A percentile compares a stretch with the other conserved stretches of the same genome.
phyloP scores from a whole-genome alignment of 1,140 invertebrate species.

The Oreohelix idahoensis region DNA sequence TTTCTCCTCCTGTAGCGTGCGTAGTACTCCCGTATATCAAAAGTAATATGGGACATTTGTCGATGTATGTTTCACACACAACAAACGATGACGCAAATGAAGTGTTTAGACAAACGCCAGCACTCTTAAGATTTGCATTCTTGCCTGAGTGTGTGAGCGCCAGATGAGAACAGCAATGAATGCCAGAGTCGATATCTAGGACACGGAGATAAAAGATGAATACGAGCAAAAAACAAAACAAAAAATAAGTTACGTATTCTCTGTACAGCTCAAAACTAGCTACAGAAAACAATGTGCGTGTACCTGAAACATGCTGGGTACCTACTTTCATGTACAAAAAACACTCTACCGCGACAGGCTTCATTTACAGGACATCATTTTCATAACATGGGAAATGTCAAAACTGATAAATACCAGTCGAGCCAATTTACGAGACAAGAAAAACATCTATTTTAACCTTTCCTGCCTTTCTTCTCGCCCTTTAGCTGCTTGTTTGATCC shows the following conservation, averaged over 20 bases:
- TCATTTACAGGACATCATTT: slow-evolving; percentile 1
- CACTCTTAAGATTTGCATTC: neutral
- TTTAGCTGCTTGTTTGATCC: neutral
- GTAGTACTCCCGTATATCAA: no score
- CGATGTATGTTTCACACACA: neutral
- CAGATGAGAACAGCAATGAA: neutral
- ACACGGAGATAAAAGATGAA: neutral
- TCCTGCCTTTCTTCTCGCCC: slow-evolving; percentile 6
- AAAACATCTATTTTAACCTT: slow-evolving; percentile 19
- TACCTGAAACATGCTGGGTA: no score
- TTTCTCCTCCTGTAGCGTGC: neutral
- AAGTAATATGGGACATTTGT: no score
- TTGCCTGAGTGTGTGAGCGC: neutral
- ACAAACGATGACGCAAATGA: neutral
- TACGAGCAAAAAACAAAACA: no score
- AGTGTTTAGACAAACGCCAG: neutral
- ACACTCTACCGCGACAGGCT: neutral
- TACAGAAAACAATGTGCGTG: neutral
- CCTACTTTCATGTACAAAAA: neutral
- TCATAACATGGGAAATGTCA: slow-evolving; percentile 12
- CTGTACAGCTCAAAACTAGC: neutral
- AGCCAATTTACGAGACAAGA: slow-evolving; percentile 6
- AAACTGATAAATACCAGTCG: slow-evolving; percentile 14
- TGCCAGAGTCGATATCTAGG: neutral
- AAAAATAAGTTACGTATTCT: neutral